Evolutionary conservation across 2,888 invertebrate genomes (phyloP), one percentile per base, ranked within the genome.

Genomic region (Clanis bilineata): DNA sequence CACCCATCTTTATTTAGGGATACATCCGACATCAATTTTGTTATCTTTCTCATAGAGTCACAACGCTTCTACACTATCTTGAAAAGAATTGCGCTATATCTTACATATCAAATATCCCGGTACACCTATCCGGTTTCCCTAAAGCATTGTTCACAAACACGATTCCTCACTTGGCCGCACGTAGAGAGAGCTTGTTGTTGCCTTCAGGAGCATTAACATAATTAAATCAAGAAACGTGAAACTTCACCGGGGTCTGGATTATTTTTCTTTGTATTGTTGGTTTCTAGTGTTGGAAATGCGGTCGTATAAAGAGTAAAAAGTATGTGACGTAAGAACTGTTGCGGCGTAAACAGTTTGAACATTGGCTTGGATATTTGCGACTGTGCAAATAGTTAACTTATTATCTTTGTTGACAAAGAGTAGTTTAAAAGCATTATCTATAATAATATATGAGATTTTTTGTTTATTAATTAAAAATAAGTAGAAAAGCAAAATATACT

Each of bases 131-230:
- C 7, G 18, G 25, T 47, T 47, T 28, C 47, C 2, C n/a, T 28
- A 15, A 12, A 47, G 23, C 15, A 47, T n/a, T 28, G 47, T 47
- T 28, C 47, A 15, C 41, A 41, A 41, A 18, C 41, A 41, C n/a
- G 25, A 47, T 47, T 47, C 15, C 47, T 25, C 47, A 47, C 15
- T 47, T 28, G 18, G 41, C 7, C 41, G 47, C 47, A 47, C 28
- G 47, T 47, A 47, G 47, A 15, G 6, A 3, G 5, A 5, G 47
- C 3, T 15, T 44, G 22, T 47, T 28, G 25, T 47, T 47, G 47
- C 47, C 15, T 47, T 47, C 47, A n/a, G 47, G n/a, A 28, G 15
- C 47, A 47, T 47, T 47, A 47, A 25, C 47, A 47, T 47, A 47
- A 47, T 47, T 47, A 47, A 47, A 47, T 47, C 47, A 25, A 28